phyloP scores from a whole-genome alignment of 2,113 vertebrate species.

The Hemiscyllium ocellatum region DNA sequence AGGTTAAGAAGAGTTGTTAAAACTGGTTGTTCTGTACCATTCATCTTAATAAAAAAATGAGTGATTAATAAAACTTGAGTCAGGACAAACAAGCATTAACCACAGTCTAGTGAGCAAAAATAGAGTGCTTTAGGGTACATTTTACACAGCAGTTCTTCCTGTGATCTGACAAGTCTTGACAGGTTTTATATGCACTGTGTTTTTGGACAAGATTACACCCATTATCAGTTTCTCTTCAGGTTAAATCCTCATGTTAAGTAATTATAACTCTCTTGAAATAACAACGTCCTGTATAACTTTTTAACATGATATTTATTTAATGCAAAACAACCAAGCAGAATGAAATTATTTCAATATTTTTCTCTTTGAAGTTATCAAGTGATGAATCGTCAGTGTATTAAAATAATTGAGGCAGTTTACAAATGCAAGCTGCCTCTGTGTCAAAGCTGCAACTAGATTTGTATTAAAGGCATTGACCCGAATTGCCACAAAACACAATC shows the following conservation, averaged over 20 bases:
- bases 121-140: not conserved
- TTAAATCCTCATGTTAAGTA: not conserved
- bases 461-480: not conserved
- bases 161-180: slow-evolving; percentile 19
- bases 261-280: not conserved
- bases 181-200: not conserved
- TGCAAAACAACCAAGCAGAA: not conserved
- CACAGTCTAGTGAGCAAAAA: slow-evolving; percentile 22
- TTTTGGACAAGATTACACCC: slow-evolving; percentile 2
- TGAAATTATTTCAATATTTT: not conserved
- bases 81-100: slow-evolving; percentile 15
- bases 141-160: not conserved
- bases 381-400: not conserved
- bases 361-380: not conserved
- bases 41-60: slow-evolving; percentile 27
- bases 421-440: not conserved
- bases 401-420: not conserved
- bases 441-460: not conserved
- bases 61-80: not conserved
- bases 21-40: slow-evolving; percentile 16
- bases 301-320: not conserved
- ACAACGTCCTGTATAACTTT: not conserved
- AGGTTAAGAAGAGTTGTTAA: not conserved
- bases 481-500: not conserved
- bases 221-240: not conserved